Evolutionary conservation across 2,113 vertebrate genomes (phyloP), one percentile per base, ranked within the genome.

Genomic region (Copsychus sechellarum): DNA sequence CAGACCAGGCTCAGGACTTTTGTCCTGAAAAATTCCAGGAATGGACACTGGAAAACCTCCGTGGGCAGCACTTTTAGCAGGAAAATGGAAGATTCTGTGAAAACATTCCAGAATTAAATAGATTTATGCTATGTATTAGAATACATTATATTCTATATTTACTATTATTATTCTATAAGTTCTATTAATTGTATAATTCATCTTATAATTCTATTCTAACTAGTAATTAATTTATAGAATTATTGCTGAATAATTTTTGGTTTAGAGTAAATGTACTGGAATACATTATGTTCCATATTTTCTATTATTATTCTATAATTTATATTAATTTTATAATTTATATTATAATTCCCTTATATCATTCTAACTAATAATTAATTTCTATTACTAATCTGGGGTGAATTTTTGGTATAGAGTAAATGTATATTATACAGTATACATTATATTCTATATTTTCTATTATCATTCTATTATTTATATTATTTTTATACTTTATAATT

Each of bases 141-240:
- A 14, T 8, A 14, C 13, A 22, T 56, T 34, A 1, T 42, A 22
- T 9, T 14, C 31, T 42, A 0, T 31, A 21, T 47, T n/a, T 17
- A 24, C 12, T 70, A 11, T 17, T 54, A 6, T 19, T 25, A 15
- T 11, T 47, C 8, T 34, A 2, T 16, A 13, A 8, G 38, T 51
- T 19, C 5, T 14, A 25, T 36, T 12, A 3, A 3, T 38, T 12
- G 25, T 38, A 20, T 9, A 31, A 48, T 38, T 11, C 0, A 6
- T 29, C 8, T 74, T 36, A 11, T 47, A 36, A 24, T 36, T 47
- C 8, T 24, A 5, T 9, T 51, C 11, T 14, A 21, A 62, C 21
- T 62, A 33, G 33, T 25, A 22, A 38, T 51, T 51, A 54, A 25
- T 54, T 14, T 24, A 25, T 42, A 15, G 26, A 2, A 21, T 11